Percentiles rank a stretch among this genome's conserved stretches.
Conservation (phyloP, 1,140 invertebrate genomes). For the Pinna nobilis region DNA sequence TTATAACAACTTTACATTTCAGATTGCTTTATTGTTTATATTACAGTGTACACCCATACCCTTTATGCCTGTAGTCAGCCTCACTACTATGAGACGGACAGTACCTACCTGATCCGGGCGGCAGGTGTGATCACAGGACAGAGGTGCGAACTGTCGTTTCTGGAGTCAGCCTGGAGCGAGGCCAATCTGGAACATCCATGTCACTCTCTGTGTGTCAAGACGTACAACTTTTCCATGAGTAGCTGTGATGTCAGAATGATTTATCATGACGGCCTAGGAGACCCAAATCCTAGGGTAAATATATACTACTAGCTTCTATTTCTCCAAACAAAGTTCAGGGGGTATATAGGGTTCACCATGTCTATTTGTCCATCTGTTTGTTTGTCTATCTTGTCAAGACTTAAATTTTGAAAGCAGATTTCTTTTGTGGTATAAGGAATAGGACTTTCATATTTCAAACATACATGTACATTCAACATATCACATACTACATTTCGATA, state of each 20-base stretch:
- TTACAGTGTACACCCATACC: slow-evolving; percentile 31
- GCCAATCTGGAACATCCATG: slow-evolving; percentile 25
- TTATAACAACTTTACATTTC: too few relatives aligned
- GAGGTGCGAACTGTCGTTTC: slow-evolving; percentile 36
- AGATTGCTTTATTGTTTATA: too few relatives aligned
- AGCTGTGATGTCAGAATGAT: slow-evolving; percentile 50
- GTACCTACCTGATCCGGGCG: slow-evolving; percentile 27
- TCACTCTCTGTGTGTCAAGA: slow-evolving; percentile 33
- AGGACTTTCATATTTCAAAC: too few relatives aligned
- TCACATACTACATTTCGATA: too few relatives aligned
- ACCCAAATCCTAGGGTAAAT: slow-evolving; percentile 42
- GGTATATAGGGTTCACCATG: too few relatives aligned
- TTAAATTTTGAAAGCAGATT: too few relatives aligned
- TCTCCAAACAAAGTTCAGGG: too few relatives aligned
- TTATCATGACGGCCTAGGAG: slow-evolving; percentile 52
- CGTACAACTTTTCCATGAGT: slow-evolving; percentile 41
- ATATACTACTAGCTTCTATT: too few relatives aligned
- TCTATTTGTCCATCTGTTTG: too few relatives aligned
- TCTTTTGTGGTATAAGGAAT: too few relatives aligned
- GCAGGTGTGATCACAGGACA: slow-evolving; percentile 8
- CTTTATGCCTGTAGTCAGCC: slow-evolving; percentile 14
- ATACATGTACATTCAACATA: too few relatives aligned
- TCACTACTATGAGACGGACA: slow-evolving; percentile 32
- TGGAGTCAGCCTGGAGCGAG: slow-evolving; percentile 25
- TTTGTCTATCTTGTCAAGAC: too few relatives aligned